Evolutionary conservation across 2,113 vertebrate genomes (phyloP), one percentile per base, ranked within the genome.

Genomic region (Pithys albifrons): DNA sequence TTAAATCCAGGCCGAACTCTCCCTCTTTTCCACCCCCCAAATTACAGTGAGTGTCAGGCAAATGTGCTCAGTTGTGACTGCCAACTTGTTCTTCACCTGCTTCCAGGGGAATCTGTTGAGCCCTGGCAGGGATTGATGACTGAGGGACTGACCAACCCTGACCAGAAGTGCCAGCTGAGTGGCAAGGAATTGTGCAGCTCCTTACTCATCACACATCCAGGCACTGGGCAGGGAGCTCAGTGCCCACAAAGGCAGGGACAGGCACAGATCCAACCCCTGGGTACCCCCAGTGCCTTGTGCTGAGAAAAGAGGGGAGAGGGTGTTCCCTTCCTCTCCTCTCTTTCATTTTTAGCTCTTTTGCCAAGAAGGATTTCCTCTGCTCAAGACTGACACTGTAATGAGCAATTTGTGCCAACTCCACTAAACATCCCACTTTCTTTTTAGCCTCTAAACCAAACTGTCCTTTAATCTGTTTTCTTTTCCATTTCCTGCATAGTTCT

Each of bases 401-500:
- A 91, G 10, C 61, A 27, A 25, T 45, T 61, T 28, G 33, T 64
- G 25, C 58, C 64, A 66, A 25, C 81, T 89, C 52, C 88, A 46
- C 37, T 57, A 64, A 86, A 81, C 58, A 82, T 72, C 66, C 28
- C 23, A 14, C 8, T 45, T 88, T 65, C 54, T 77, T 88, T 78
- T 85, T 62, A 80, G 61, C 87, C 71, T 96, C 95, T 72, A 70
- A 91, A 84, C 48, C 62, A 95, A 89, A 82, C 45, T 28, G 10
- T 66, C 61, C 89, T 96, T 90, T 89, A 76, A 96, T 93, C 43
- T 91, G 27, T 81, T 95, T 52, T 20, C 10, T 14, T 70, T 93
- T 66, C 48, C 18, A 9, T 31, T 74, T 64, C 46, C 49, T 69
- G 33, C 17, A 28, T 23, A 35, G 17, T 71, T 78, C 13, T 22